Evolutionary conservation across 1,140 invertebrate species (phyloP), one percentile per base, ranked within the genome.

Genomic region (Drosophila azteca): DNA sequence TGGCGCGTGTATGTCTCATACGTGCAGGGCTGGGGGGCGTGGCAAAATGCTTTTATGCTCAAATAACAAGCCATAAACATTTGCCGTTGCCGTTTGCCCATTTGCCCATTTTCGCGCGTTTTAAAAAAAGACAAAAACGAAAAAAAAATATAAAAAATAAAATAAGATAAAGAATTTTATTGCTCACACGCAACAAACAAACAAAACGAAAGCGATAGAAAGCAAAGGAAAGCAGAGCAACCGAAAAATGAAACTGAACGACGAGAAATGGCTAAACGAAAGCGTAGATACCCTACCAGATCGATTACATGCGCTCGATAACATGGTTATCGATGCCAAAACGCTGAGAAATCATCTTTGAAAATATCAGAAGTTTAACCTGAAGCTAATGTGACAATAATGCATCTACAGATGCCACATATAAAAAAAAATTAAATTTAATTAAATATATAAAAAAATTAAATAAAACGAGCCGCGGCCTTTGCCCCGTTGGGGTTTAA

Each of bases 61-160:
- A 87, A 85, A 85, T 85, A 85, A 85, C 82, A 85, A 82, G 82
- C 83, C 83, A 87, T 85, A 85, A 85, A 85, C 82, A 85, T 87
- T 81, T 80, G 52, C 52, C 51, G 20, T 58, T 35, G 65, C 67
- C 17, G 17, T 20, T 20, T 0, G n/a, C n/a, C 17, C 65, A 69
- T 73, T 72, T 78, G 61, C 44, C 67, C 80, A 84, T 79, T 85
- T 85, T 85, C 74, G 78, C 74, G 82, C 57, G 76, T 62, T 77
- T 80, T 63, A 63, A 61, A 44, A n/a, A 54, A 48, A 26, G 22
- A 59, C 31, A 62, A 48, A 45, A 35, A 20, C 17, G 1, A 58
- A 22, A 49, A 35, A 39, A 45, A 55, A 1, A 20, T 20, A 20
- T n/a, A 20, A 35, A 41, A 87, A 87, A 85, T 88, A 79, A 88